Evolutionary conservation across 37 sponge, comb jelly and placozoan species (phyloP).

Genomic region (Chondrosia reniformis): DNA sequence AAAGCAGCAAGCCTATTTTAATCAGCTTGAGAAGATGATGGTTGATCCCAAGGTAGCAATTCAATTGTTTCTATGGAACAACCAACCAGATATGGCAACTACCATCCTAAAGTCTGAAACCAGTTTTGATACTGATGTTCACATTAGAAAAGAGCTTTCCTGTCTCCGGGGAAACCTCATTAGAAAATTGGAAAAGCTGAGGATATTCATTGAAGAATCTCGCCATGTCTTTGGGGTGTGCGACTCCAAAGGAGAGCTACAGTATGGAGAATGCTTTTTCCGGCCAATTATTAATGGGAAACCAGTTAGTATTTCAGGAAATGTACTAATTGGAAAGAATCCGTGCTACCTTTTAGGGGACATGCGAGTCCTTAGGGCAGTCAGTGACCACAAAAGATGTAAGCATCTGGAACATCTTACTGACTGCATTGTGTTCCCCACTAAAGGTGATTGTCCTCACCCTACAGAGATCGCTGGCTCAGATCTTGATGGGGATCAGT

Average conservation of each 20-base stretch:
- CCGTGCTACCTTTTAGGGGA: conserved; percentile 80
- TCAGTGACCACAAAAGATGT: conserved; percentile 21
- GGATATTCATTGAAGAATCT: conserved; percentile 62
- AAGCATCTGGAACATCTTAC: conserved; percentile 48
- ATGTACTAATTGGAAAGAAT: conserved; percentile 59
- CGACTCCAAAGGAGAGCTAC: conserved; percentile 48
- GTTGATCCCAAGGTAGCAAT: conserved; percentile 45
- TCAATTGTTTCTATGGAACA: conserved; percentile 37
- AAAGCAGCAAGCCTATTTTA: conserved; percentile 47
- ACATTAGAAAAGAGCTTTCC: conserved; percentile 16
- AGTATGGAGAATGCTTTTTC: conserved; percentile 77
- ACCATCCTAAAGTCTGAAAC: background rate
- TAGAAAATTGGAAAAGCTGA: conserved; percentile 57
- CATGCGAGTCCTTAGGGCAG: conserved; percentile 54
- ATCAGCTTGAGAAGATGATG: conserved; percentile 31
- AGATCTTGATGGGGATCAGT: conserved; percentile 86
- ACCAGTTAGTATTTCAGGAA: conserved; percentile 32
- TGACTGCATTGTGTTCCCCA: conserved; percentile 83
- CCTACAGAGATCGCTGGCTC: conserved; percentile 80
- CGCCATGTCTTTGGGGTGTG: conserved; percentile 81
- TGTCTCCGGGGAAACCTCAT: conserved; percentile 29
- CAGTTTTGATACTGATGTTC: background rate
- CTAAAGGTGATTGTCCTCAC: conserved; percentile 65
- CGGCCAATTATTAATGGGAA: conserved; percentile 49
- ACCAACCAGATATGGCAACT: conserved; percentile 44